Base-by-base conservation (phyloP, 2,888 invertebrate species). In the Thereva unica region DNA sequence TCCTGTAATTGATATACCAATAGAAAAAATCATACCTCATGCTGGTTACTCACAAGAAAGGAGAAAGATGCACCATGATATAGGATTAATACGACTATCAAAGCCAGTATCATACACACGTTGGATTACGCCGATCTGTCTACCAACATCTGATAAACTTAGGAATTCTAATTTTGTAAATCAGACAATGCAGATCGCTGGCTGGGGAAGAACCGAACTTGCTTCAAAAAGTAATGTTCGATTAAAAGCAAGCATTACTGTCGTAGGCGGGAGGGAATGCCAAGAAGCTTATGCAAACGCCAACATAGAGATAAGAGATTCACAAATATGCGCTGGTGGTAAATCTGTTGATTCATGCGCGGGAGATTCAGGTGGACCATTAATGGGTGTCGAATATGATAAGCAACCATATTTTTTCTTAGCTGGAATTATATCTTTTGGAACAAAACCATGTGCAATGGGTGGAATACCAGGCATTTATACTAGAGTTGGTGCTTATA, bases 31-130 rank as follows among this genome's bases (percentile, higher is more conserved):
- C 49, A 87, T 90, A 42, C 82, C 86, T 0, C 91, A 92, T 76
- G 87, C 88, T 68, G 73, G 78, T 0, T 92, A 91, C 74, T 76
- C 81, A 53, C 85, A 89, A 0, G 73, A 73, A 0, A 84, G 86
- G 54, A 75, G 73, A 2, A 84, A 87, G 74, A 88, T 89, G 72
- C 80, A 82, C 35, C 82, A 91, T 74, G 92, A 92, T 74, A 89
- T 92, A 45, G 92, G 90, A 0, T 78, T 92, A n/a, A 74, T 92
- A 44, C 83, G 91, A 64, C 79, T 92, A n/a, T 73, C 80, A 0
- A 76, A 76, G 1, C 78, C 84, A 41, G 86, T 87, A 0, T 70
- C 74, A 4, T 86, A 83, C 73, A 85, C 84, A 63, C 85, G 84
- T 73, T 88, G 80, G 72, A 80, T 86, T 23, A 80, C 82, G 59